Conservation (phyloP, 2,888 invertebrate genomes). For the Ormyrus thymus region DNA sequence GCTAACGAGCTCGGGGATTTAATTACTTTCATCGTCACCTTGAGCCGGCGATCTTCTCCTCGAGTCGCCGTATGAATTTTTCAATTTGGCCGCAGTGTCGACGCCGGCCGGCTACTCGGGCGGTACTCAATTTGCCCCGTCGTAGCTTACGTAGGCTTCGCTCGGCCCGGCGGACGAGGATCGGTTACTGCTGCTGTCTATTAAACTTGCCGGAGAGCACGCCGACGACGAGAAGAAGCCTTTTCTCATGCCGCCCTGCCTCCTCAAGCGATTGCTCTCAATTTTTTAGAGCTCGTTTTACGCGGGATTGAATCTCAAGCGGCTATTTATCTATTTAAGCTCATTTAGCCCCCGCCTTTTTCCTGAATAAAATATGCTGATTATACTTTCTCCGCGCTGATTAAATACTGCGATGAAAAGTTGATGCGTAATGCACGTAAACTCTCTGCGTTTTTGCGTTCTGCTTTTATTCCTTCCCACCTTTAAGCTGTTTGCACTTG, state of each 20-base stretch:
- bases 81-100: constrained; percentile 31
- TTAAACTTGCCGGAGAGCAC: not conserved
- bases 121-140: too few species aligned
- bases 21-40: constrained; percentile 49
- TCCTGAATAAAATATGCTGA: too few species aligned
- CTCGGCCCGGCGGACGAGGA: not conserved
- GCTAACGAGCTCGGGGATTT: constrained; percentile 44
- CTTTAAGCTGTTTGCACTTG: too few species aligned
- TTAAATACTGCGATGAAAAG: too few species aligned
- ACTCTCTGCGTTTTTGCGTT: too few species aligned
- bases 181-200: not conserved
- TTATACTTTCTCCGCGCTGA: too few species aligned
- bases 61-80: constrained; percentile 36
- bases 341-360: too few species aligned
- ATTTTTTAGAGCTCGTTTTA: not conserved
- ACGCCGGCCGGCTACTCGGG: not conserved
- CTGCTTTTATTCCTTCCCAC: too few species aligned
- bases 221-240: not conserved
- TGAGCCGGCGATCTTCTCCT: not conserved
- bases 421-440: too few species aligned
- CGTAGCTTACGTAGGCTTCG: too few species aligned
- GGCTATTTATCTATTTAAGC: constrained; percentile 3
- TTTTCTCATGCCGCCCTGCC: not conserved
- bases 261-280: not conserved
- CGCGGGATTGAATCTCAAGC: not conserved